Percentiles rank a stretch among this genome's conserved stretches.
Evolutionary conservation across 2,113 vertebrate species (phyloP).

Genomic region (Oreotrochilus melanogaster): DNA sequence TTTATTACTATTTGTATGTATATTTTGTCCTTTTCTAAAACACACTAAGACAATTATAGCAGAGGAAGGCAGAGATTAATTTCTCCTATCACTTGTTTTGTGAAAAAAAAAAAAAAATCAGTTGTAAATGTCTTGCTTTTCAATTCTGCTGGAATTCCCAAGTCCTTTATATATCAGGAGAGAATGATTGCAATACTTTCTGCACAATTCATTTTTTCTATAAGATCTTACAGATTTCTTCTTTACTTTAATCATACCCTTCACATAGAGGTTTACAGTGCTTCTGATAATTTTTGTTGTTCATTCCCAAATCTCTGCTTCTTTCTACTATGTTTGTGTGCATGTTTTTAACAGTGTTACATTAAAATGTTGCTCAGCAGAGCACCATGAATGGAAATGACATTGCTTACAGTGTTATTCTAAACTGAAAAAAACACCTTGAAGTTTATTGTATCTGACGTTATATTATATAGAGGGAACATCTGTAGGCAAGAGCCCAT

Average conservation of each 20-base stretch:
- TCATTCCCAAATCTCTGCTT: not conserved
- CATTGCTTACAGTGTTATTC: not conserved
- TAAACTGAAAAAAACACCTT: not conserved
- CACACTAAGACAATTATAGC: not conserved
- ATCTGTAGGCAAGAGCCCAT: not conserved
- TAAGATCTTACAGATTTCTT: not conserved
- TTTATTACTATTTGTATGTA: not conserved
- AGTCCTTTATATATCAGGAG: not conserved
- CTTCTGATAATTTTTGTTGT: not conserved
- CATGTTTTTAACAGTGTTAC: not conserved
- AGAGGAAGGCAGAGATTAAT: not conserved
- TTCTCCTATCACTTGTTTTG: not conserved
- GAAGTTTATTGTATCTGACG: not conserved
- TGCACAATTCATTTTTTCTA: not conserved
- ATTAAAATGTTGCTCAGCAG: not conserved
- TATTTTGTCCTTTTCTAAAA: conserved; percentile 7
- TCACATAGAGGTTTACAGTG: not conserved
- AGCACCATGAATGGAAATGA: not conserved
- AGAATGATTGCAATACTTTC: not conserved
- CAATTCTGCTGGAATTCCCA: not conserved
- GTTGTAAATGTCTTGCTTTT: not conserved
- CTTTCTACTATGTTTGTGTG: not conserved
- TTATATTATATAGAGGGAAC: not conserved
- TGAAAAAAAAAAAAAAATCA: not conserved
- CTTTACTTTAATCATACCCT: not conserved